Conservation (phyloP, 2,888 invertebrate genomes). For the Mystacides longicornis region DNA sequence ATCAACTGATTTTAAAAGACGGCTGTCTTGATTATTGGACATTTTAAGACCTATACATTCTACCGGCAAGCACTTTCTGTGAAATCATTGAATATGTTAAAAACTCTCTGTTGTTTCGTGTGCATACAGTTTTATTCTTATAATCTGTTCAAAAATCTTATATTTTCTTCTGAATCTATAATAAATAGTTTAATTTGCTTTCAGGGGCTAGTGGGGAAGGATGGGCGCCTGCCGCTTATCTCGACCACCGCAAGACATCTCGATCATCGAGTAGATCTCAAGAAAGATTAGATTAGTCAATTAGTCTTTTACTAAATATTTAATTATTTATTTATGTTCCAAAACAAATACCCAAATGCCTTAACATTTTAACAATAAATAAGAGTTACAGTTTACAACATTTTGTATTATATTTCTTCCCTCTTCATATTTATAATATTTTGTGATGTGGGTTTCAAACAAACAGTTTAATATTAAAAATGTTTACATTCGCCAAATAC, state of each 20-base stretch:
- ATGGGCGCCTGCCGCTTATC: conserved; percentile 91
- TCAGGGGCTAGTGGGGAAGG: conserved; percentile 67
- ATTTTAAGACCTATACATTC: not conserved
- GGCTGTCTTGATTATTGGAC: too few species aligned
- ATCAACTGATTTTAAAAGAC: too few species aligned
- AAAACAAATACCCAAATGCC: conserved; percentile 19
- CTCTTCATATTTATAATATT: not conserved
- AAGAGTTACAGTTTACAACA: not conserved
- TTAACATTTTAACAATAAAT: not conserved
- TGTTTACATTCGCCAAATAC: too few species aligned
- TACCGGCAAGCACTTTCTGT: not conserved
- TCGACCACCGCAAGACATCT: conserved; percentile 75
- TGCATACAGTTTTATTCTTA: too few species aligned
- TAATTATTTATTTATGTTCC: conserved; percentile 7
- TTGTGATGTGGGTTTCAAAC: not conserved
- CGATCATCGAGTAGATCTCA: conserved; percentile 64
- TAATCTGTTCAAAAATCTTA: too few species aligned
- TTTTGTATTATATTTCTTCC: not conserved
- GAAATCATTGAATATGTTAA: not conserved
- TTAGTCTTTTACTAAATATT: conserved; percentile 29
- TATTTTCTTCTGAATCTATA: too few species aligned
- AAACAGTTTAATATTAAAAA: too few species aligned
- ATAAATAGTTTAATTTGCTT: too few species aligned
- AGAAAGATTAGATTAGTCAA: conserved; percentile 43
- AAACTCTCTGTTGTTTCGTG: not conserved